phyloP scores from a whole-genome alignment of 2,797 vertebrate species.

The Hemitrygon akajei region DNA sequence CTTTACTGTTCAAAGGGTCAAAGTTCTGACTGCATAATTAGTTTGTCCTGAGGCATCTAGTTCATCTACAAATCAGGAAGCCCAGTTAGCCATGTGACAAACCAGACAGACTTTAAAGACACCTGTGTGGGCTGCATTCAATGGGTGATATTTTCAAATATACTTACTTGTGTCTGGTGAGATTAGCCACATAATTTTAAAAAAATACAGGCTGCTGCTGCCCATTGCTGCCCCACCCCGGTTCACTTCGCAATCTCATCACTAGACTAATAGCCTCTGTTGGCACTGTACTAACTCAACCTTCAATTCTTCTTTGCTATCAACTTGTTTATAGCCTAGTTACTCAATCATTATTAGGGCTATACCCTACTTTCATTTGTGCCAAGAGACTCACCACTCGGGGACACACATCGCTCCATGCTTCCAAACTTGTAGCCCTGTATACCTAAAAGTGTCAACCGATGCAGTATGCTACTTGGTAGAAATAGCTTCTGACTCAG shows the following conservation, averaged over 20 bases:
- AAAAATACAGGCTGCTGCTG: not conserved
- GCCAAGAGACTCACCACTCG: not conserved
- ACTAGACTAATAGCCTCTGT: not conserved
- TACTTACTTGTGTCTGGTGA: not conserved
- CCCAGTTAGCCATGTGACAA: not conserved
- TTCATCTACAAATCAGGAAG: not conserved
- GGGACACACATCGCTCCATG: not conserved
- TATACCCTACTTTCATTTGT: not conserved
- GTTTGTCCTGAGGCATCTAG: not conserved
- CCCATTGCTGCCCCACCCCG: not conserved
- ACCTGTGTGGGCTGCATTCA: not conserved
- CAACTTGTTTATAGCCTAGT: not conserved
- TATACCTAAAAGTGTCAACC: not conserved
- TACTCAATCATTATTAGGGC: not conserved
- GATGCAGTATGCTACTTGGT: not conserved
- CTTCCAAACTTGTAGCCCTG: not conserved
- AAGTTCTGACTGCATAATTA: not conserved
- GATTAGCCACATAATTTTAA: too few relatives aligned
- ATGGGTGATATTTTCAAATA: not conserved
- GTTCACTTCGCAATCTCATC: not conserved
- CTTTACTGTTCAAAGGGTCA: not conserved
- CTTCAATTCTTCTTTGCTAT: not conserved
- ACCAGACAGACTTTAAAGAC: not conserved
- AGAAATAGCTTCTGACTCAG: not conserved
- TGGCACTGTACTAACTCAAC: not conserved